Percentiles rank a stretch among this genome's conserved stretches.
These are phyloP conservation scores for Catocala sponsa DNA, from an alignment of 2,888 invertebrate genomes.

Conservation along the genomic window DNA sequence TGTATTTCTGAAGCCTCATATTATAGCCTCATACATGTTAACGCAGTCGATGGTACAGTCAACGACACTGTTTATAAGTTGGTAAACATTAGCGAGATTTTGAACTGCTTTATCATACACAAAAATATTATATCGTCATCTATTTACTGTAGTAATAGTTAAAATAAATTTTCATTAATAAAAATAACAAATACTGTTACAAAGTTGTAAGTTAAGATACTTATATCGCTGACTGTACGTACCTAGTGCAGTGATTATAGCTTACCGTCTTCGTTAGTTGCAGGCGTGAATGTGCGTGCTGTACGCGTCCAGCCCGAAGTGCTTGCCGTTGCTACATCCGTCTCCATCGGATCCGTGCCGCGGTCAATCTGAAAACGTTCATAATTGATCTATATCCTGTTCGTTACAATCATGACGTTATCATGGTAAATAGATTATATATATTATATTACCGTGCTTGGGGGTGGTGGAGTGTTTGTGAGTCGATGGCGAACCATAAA, in stretches of 20 bases:
- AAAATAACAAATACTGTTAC: too few relatives aligned
- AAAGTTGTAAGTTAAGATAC: neutral
- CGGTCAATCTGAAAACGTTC: constrained; percentile 87
- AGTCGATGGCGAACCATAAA: constrained; percentile 83
- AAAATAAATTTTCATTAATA: too few relatives aligned
- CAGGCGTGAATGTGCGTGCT: constrained; percentile 44
- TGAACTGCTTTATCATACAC: too few relatives aligned
- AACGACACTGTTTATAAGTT: too few relatives aligned
- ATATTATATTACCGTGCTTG: constrained; percentile 72
- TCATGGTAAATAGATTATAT: neutral
- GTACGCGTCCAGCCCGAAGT: constrained; percentile 50
- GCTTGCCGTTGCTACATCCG: constrained; percentile 68
- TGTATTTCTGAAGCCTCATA: too few relatives aligned
- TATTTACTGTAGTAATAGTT: too few relatives aligned
- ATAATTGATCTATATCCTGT: neutral
- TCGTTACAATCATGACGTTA: constrained; percentile 11
- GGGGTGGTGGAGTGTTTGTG: constrained; percentile 74
- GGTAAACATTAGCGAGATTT: too few relatives aligned
- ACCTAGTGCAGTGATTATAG: too few relatives aligned
- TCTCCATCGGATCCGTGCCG: constrained; percentile 91
- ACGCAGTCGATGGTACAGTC: too few relatives aligned
- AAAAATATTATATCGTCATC: too few relatives aligned
- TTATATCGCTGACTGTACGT: too few relatives aligned
- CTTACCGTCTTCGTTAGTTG: constrained; percentile 54
- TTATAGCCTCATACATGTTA: too few relatives aligned